These are phyloP conservation scores for Phasia obesa DNA, from an alignment of 2,888 invertebrate species.

Conservation along the genomic window DNA sequence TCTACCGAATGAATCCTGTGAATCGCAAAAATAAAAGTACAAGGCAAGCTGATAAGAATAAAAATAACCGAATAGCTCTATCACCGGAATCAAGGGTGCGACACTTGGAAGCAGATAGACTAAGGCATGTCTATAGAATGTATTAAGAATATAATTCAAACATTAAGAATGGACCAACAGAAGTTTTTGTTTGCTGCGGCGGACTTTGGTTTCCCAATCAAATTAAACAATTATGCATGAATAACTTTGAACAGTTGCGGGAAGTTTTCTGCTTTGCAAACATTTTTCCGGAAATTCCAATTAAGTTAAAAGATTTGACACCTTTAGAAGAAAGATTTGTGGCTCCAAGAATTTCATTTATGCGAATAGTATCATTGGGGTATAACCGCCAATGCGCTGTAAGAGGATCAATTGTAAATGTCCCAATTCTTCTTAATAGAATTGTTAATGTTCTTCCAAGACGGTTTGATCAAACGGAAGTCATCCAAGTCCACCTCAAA, in stretches of 20 bases:
- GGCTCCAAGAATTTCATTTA: slow-evolving; percentile 47
- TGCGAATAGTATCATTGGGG: slow-evolving; percentile 47
- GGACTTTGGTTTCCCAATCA: no score
- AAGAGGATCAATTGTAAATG: slow-evolving; percentile 25
- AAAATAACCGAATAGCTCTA: not conserved
- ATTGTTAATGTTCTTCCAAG: slow-evolving; percentile 54
- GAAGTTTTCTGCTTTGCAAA: no score
- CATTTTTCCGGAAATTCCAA: slow-evolving; percentile 30
- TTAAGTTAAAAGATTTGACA: slow-evolving; percentile 24
- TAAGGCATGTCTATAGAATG: not conserved
- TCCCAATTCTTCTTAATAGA: not conserved
- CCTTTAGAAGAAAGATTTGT: slow-evolving; percentile 51
- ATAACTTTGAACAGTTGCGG: no score
- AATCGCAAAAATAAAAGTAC: slow-evolving; percentile 6
- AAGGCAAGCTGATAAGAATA: slow-evolving; percentile 8
- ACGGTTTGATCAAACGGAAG: slow-evolving; percentile 43
- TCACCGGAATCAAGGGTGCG: not conserved
- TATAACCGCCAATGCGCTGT: slow-evolving; percentile 44
- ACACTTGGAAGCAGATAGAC: not conserved
- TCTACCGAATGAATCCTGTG: not conserved
- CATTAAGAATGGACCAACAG: slow-evolving; percentile 30
- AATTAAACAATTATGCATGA: no score
- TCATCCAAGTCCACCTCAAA: slow-evolving; percentile 53
- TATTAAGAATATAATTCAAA: not conserved
- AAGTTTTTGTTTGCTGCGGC: slow-evolving; percentile 21